phyloP scores from a whole-genome alignment of 2,888 invertebrate genomes.

The Leptothorax acervorum region DNA sequence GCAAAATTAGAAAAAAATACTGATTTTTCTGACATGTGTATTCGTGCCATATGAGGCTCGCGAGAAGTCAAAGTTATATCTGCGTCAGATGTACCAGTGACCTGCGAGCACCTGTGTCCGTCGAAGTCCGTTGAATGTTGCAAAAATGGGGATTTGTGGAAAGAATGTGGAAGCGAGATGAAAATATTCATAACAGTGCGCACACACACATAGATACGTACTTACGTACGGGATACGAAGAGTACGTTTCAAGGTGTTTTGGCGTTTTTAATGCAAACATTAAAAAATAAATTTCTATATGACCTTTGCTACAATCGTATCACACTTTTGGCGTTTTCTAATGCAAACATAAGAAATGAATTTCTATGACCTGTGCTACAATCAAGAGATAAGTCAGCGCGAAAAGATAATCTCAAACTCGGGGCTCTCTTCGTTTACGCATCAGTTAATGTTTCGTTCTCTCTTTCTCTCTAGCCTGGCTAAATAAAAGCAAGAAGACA shows the following conservation, averaged over 20 bases:
- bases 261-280: too few relatives aligned
- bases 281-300: too few relatives aligned
- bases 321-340: too few relatives aligned
- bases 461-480: constrained; percentile 44
- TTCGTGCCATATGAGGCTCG: neutral
- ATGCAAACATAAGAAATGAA: too few relatives aligned
- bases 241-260: neutral
- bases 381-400: neutral
- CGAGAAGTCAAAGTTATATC: neutral
- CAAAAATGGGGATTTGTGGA: neutral
- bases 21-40: neutral
- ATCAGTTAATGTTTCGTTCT: constrained; percentile 77
- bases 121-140: neutral
- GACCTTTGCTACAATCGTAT: too few relatives aligned
- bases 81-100: neutral
- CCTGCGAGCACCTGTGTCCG: neutral
- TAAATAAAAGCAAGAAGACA: constrained; percentile 68
- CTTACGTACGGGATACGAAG: neutral
- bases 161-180: neutral
- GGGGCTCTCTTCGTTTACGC: constrained; percentile 78
- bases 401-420: neutral
- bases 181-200: constrained; percentile 8
- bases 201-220: neutral
- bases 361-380: too few relatives aligned
- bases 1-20: neutral